These are phyloP conservation scores for Gobionotothen gibberifrons DNA, from an alignment of 2,797 vertebrate species.

Conservation along the genomic window DNA sequence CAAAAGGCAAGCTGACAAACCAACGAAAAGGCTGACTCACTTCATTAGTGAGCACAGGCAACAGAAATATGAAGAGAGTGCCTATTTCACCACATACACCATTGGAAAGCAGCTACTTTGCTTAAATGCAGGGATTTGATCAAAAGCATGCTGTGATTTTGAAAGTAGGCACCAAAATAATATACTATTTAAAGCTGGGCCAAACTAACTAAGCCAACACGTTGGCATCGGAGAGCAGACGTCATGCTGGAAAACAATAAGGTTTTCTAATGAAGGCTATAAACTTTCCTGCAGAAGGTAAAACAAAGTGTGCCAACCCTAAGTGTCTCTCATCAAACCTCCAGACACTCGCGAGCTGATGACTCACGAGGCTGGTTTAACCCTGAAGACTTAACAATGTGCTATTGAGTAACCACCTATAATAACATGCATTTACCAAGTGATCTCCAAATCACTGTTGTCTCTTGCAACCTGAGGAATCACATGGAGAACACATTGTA, in stretches of 20 bases:
- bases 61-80: not conserved
- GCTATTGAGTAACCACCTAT: conserved; percentile 53
- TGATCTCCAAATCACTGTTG: conserved; percentile 50
- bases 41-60: conserved; percentile 7
- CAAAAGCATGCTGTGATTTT: conserved; percentile 6
- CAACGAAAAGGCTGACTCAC: not conserved
- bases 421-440: conserved; percentile 75
- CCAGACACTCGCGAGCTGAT: conserved; percentile 62
- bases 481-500: conserved; percentile 1
- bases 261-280: conserved; percentile 58
- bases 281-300: conserved; percentile 71
- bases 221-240: conserved; percentile 30
- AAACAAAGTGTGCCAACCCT: conserved; percentile 68
- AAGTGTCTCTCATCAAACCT: conserved; percentile 75
- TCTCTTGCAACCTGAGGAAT: conserved; percentile 15
- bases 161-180: not conserved
- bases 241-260: conserved; percentile 66
- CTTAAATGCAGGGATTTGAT: conserved; percentile 7
- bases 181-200: conserved; percentile 17
- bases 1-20: not conserved
- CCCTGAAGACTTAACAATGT: conserved; percentile 75
- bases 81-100: conserved; percentile 7
- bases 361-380: conserved; percentile 62
- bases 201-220: conserved; percentile 19
- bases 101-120: not conserved